These are phyloP conservation scores for Tetrax tetrax DNA, from an alignment of 2,113 vertebrate species.

Conservation along the genomic window DNA sequence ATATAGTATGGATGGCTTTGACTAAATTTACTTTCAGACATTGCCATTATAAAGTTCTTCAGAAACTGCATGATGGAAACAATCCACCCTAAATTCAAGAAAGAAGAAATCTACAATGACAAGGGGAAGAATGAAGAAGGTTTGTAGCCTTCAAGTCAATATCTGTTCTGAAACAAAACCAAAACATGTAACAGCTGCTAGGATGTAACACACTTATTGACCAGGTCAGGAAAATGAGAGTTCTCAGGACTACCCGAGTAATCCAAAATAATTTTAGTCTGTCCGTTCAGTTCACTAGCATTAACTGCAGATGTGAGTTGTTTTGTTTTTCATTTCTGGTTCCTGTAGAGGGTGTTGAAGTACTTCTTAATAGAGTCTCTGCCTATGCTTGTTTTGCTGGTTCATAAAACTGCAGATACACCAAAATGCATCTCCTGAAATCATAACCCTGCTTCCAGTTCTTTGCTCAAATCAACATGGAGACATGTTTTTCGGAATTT, in stretches of 20 bases:
- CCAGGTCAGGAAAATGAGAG: not conserved
- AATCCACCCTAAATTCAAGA: not conserved
- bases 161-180: not conserved
- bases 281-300: not conserved
- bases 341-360: slow-evolving; percentile 57
- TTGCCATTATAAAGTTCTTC: not conserved
- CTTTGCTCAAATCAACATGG: not conserved
- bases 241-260: not conserved
- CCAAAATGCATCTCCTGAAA: not conserved
- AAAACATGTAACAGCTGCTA: not conserved
- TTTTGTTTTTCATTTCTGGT: not conserved
- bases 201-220: not conserved
- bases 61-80: not conserved
- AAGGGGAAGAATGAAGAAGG: not conserved
- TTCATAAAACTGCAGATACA: not conserved
- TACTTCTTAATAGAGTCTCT: not conserved
- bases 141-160: not conserved
- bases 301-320: not conserved
- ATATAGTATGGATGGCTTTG: not conserved
- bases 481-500: not conserved
- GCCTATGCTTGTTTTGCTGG: not conserved
- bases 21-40: not conserved
- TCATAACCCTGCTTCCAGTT: not conserved
- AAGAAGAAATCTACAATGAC: not conserved
- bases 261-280: not conserved